phyloP scores from a whole-genome alignment of 1,140 invertebrate genomes.

The Leptopilina boulardi region DNA sequence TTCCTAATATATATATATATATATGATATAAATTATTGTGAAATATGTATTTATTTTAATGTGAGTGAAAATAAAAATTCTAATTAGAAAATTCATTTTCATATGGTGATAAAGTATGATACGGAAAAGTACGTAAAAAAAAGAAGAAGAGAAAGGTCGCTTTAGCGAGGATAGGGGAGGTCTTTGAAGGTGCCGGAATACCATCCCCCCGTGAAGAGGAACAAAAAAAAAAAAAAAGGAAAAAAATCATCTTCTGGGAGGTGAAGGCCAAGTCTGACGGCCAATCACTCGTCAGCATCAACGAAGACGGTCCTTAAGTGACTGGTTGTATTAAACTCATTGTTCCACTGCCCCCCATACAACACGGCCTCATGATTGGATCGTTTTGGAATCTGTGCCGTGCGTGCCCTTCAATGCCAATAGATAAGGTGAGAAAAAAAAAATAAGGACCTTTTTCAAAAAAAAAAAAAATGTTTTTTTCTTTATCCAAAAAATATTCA shows the following conservation, averaged over 20 bases:
- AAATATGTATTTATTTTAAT: too few relatives aligned
- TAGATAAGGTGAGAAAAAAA: conserved; percentile 90
- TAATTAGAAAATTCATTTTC: neutral
- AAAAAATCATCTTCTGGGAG: conserved; percentile 37
- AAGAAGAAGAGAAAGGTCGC: conserved; percentile 41
- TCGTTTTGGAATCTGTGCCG: conserved; percentile 96
- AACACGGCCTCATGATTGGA: conserved; percentile 87
- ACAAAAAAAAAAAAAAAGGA: neutral
- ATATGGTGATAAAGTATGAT: conserved; percentile 38
- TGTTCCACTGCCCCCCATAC: conserved; percentile 74
- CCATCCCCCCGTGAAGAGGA: neutral
- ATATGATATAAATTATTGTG: too few relatives aligned
- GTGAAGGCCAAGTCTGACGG: conserved; percentile 47
- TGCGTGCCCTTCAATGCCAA: conserved; percentile 94
- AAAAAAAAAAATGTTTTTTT: too few relatives aligned
- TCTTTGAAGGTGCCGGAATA: neutral
- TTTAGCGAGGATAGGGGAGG: conserved; percentile 19
- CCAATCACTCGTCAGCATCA: conserved; percentile 52
- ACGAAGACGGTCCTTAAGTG: conserved; percentile 57
- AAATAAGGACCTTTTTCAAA: too few relatives aligned
- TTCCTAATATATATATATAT: too few relatives aligned
- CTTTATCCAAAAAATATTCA: too few relatives aligned
- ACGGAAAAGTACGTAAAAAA: conserved; percentile 41
- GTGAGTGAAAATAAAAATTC: neutral
- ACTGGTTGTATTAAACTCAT: conserved; percentile 60